Evolutionary conservation across 35 echinoderm and acorn worm genomes (phyloP).

Genomic region (Eucidaris tribuloides): DNA sequence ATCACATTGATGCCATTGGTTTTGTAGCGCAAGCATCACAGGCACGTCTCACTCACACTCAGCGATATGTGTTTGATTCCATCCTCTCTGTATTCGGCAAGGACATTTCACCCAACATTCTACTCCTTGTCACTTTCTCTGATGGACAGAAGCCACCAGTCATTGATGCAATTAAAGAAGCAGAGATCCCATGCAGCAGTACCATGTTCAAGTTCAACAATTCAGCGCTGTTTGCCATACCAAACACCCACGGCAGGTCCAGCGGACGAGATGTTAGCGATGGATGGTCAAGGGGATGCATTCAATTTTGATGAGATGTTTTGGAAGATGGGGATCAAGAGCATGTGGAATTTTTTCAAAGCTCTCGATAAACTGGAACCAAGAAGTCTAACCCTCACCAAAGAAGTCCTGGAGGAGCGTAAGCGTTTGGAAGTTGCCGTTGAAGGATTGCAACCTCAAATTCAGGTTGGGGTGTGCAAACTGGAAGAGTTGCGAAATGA

Average conservation of each 20-base stretch:
- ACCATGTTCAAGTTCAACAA: conserved; percentile 71
- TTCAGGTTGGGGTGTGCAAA: conserved; percentile 18
- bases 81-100: conserved; percentile 64
- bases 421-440: conserved; percentile 13
- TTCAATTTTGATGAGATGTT: conserved; percentile 62
- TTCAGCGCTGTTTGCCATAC: conserved; percentile 67
- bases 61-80: conserved; percentile 63
- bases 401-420: conserved; percentile 32
- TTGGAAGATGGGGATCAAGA: conserved; percentile 66
- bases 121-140: conserved; percentile 59
- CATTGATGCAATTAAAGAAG: conserved; percentile 46
- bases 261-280: too few relatives aligned
- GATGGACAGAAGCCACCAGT: conserved; percentile 69
- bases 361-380: neutral
- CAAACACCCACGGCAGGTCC: neutral
- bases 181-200: conserved; percentile 43
- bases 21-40: conserved; percentile 61
- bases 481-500: conserved; percentile 17
- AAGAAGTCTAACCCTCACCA: conserved; percentile 26
- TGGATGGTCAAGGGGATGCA: neutral
- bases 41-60: conserved; percentile 52
- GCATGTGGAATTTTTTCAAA: conserved; percentile 23
- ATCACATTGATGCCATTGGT: conserved; percentile 65
- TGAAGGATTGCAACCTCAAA: conserved; percentile 29
- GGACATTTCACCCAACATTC: conserved; percentile 63